These are phyloP conservation scores for Telenomus remus DNA, from an alignment of 1,140 invertebrate species.

Conservation along the genomic window DNA sequence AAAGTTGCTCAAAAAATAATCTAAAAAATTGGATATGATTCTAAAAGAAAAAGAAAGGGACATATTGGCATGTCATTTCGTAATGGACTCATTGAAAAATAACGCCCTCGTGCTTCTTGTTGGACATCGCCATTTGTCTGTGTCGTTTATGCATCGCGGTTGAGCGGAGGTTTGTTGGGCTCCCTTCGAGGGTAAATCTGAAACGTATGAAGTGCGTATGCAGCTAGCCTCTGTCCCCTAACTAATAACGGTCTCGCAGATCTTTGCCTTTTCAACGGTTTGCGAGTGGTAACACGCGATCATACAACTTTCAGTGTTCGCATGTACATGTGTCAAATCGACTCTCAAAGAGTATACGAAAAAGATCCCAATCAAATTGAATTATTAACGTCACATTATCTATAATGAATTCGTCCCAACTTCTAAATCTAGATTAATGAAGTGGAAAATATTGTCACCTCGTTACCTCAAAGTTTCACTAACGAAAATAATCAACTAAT, in stretches of 20 bases:
- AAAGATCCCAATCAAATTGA: slow-evolving; percentile 43
- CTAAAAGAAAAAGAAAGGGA: slow-evolving; percentile 9
- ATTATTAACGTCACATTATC: slow-evolving; percentile 47
- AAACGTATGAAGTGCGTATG: slow-evolving; percentile 53
- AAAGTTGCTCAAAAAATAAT: neutral
- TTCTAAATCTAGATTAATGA: slow-evolving; percentile 11
- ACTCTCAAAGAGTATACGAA: slow-evolving; percentile 28
- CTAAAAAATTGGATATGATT: neutral
- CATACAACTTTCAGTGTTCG: slow-evolving; percentile 38
- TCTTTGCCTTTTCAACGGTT: slow-evolving; percentile 66
- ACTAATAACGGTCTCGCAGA: slow-evolving; percentile 65
- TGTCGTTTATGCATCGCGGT: slow-evolving; percentile 30
- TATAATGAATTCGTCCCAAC: slow-evolving; percentile 20
- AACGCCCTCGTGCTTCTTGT: slow-evolving; percentile 25
- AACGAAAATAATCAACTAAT: too few relatives aligned
- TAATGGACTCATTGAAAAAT: slow-evolving; percentile 12
- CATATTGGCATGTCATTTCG: neutral
- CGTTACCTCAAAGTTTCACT: too few relatives aligned
- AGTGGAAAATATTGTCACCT: too few relatives aligned
- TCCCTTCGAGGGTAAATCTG: slow-evolving; percentile 55
- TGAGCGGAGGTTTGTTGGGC: slow-evolving; percentile 20
- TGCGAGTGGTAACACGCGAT: slow-evolving; percentile 60
- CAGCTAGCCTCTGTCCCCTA: slow-evolving; percentile 48
- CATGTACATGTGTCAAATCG: slow-evolving; percentile 50
- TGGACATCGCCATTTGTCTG: slow-evolving; percentile 2